These are phyloP conservation scores for Sardina pilchardus DNA, from an alignment of 2,113 vertebrate species.

Conservation along the genomic window DNA sequence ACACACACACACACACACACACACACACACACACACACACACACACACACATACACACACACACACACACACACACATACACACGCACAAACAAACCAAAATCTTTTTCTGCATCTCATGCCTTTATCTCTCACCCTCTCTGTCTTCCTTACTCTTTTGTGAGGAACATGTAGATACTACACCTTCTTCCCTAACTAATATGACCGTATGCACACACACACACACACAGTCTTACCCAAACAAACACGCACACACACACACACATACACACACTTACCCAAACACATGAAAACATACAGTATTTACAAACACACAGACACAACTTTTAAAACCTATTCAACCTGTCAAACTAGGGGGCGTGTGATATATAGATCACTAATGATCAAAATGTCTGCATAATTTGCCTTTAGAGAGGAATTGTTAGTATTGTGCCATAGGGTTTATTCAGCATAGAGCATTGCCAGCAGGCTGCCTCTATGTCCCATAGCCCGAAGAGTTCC, in stretches of 20 bases:
- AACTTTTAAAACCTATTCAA: too few species aligned
- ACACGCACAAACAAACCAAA: background rate
- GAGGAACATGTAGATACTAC: background rate
- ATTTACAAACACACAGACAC: too few species aligned
- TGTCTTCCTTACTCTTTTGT: too few species aligned
- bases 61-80: constrained; percentile 18
- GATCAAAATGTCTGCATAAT: too few species aligned
- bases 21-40: background rate
- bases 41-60: background rate
- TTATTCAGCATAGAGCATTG: too few species aligned
- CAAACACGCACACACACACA: background rate
- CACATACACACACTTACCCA: background rate
- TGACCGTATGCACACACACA: background rate
- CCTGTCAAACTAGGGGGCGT: too few species aligned
- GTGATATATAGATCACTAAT: too few species aligned
- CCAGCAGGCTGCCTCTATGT: too few species aligned
- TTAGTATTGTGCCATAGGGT: too few species aligned
- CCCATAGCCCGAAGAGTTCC: too few species aligned
- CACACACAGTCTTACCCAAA: background rate
- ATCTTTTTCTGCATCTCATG: background rate
- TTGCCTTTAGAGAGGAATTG: too few species aligned
- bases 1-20: background rate
- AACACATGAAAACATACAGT: background rate
- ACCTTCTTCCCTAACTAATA: background rate
- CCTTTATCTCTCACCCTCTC: too few species aligned